phyloP scores from a whole-genome alignment of 2,113 vertebrate genomes.

The Macrotus californicus region DNA sequence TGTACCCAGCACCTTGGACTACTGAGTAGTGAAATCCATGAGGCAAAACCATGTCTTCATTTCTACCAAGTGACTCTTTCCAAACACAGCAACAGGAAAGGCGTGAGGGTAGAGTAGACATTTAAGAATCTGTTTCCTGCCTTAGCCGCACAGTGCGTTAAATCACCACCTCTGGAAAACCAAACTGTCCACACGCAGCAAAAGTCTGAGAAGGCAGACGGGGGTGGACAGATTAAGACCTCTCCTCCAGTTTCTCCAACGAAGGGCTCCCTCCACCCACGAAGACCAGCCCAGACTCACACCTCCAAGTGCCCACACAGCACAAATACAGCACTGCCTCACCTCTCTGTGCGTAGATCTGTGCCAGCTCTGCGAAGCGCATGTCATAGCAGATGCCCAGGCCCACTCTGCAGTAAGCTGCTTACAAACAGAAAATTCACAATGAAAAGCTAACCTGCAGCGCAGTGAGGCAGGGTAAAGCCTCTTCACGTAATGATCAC shows the following conservation, averaged over 20 bases:
- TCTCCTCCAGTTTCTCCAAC: background rate
- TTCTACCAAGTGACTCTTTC: background rate
- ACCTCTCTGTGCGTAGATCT: constrained; percentile 93
- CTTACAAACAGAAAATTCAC: constrained; percentile 72
- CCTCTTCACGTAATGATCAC: background rate
- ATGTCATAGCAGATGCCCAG: constrained; percentile 98
- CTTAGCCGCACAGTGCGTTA: background rate
- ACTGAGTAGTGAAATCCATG: background rate
- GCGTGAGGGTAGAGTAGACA: background rate
- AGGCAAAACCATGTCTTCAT: background rate
- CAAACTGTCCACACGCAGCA: fast-evolving
- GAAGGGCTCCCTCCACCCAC: background rate
- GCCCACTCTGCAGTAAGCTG: constrained; percentile 96
- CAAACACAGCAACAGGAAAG: background rate
- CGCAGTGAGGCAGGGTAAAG: background rate
- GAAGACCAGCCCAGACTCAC: background rate
- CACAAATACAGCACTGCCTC: constrained; percentile 37
- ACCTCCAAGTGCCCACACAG: background rate
- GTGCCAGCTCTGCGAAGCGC: constrained; percentile 95
- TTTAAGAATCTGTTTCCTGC: background rate
- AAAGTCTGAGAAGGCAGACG: background rate
- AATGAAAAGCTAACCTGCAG: background rate
- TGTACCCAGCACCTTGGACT: background rate
- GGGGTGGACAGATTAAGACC: background rate
- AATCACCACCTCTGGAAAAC: background rate